phyloP scores from a whole-genome alignment of 1,140 invertebrate genomes.

The Diachasmimorpha longicaudata region DNA sequence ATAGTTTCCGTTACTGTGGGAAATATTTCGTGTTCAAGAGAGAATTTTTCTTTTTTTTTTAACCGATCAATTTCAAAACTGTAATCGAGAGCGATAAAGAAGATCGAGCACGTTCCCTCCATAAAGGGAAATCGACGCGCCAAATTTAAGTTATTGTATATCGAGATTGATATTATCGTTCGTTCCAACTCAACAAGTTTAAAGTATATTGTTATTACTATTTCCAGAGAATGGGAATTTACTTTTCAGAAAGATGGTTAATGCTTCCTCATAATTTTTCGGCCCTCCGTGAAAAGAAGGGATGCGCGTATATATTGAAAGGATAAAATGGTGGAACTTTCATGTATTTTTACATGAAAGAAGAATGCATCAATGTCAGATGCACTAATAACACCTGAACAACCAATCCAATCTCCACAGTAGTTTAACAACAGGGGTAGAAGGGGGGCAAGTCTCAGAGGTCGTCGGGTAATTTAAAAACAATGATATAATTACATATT shows the following conservation, averaged over 20 bases:
- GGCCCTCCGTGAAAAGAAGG: too few species aligned
- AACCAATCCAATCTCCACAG: slow-evolving; percentile 5
- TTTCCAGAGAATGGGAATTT: neutral
- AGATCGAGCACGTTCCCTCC: slow-evolving; percentile 25
- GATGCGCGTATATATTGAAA: neutral
- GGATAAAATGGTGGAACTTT: neutral
- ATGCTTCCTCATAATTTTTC: neutral
- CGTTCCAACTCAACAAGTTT: slow-evolving; percentile 23
- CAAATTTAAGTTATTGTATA: slow-evolving; percentile 21
- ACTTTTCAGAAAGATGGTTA: neutral
- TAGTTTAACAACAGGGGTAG: slow-evolving; percentile 14
- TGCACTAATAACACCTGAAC: slow-evolving; percentile 51
- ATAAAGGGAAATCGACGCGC: slow-evolving; percentile 25
- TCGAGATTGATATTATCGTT: slow-evolving; percentile 25
- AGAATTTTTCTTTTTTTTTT: neutral
- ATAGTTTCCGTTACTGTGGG: neutral
- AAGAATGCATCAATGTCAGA: slow-evolving; percentile 55
- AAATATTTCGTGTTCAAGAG: neutral
- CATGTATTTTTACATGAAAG: slow-evolving; percentile 1
- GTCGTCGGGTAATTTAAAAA: slow-evolving; percentile 51
- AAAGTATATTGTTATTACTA: neutral
- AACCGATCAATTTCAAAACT: slow-evolving; percentile 18
- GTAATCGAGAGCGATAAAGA: slow-evolving; percentile 30
- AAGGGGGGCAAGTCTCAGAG: slow-evolving; percentile 28
- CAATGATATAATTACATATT: slow-evolving; percentile 60